These are phyloP conservation scores for Vimba vimba DNA, from an alignment of 2,113 vertebrate species.

Conservation along the genomic window DNA sequence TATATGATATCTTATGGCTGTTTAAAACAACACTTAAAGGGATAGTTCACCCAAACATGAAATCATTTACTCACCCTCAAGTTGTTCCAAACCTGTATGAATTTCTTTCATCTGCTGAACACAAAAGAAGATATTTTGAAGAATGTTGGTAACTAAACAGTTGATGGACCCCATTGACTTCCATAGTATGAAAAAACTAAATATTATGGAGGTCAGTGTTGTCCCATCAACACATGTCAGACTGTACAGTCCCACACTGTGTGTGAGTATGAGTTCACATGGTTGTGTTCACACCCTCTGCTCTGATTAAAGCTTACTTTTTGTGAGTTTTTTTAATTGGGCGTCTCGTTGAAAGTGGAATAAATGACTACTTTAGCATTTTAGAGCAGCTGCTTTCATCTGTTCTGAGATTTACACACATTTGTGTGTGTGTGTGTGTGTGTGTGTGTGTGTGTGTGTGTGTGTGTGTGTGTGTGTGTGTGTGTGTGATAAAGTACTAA, in stretches of 20 bases:
- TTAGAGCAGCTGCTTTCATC: conserved; percentile 44
- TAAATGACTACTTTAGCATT: conserved; percentile 46
- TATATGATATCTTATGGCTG: too few relatives aligned
- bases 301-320: conserved; percentile 17
- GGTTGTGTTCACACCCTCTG: background rate
- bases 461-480: conserved; percentile 33
- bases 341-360: conserved; percentile 39
- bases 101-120: too few relatives aligned
- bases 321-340: conserved; percentile 36
- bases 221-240: background rate
- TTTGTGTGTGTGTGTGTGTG: conserved; percentile 38
- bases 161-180: too few relatives aligned
- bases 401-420: conserved; percentile 19
- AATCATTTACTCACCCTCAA: too few relatives aligned
- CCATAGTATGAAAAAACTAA: too few relatives aligned
- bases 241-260: background rate
- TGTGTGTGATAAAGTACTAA: conserved; percentile 41
- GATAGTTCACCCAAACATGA: too few relatives aligned
- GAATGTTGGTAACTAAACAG: too few relatives aligned
- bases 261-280: background rate
- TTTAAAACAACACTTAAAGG: too few relatives aligned
- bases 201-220: too few relatives aligned
- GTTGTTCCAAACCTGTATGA: too few relatives aligned
- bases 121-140: too few relatives aligned
- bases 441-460: too few relatives aligned